Base-by-base conservation (phyloP, 2,113 vertebrate species). In the Cottus gobio region DNA sequence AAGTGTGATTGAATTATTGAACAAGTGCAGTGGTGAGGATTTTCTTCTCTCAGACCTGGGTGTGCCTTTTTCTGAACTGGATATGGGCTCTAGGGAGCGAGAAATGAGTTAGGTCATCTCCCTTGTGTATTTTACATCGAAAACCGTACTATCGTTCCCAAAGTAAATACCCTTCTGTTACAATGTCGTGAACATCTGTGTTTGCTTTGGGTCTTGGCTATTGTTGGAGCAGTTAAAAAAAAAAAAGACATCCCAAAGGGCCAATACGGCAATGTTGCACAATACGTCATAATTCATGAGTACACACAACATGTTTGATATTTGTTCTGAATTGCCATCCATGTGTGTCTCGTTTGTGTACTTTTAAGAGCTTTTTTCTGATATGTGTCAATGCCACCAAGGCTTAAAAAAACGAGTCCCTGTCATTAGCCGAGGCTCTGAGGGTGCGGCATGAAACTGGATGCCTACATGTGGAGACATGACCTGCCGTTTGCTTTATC, bases 151-250 rank as follows among this genome's bases (percentile, higher is more conserved):
- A 75, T 86, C 77, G 4, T 79, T 56, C 85, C 57, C 46, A 56
- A 75, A 48, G 64, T 83, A 82, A 91, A 87, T 28, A 64, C 65
- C 71, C 68, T 31, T 61, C 76, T 80, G 69, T 86, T 50, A 66
- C 60, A 87, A 75, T 87, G 62, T 88, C 88, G 80, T 63, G 84
- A 93, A 93, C 93, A 95, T 94, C 93, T 95, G 93, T 92, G 85
- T 89, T 91, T 91, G 88, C 78, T 90, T 85, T 90, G 61, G 77
- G 67, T 75, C 61, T 64, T 85, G 71, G 88, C 75, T 85, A 84
- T 87, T 86, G 87, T 83, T 86, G 62, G 61, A 84, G 82, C 75
- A 77, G 73, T 79, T 28, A 18, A 9, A 58, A 76, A 81, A 24
- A 57, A 24, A 82, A 84, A 73, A 73, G 60, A 31, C 61, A 77